Evolutionary conservation across 1,140 invertebrate genomes (phyloP), one percentile per base, ranked within the genome.

Genomic region (Drosophila erecta): DNA sequence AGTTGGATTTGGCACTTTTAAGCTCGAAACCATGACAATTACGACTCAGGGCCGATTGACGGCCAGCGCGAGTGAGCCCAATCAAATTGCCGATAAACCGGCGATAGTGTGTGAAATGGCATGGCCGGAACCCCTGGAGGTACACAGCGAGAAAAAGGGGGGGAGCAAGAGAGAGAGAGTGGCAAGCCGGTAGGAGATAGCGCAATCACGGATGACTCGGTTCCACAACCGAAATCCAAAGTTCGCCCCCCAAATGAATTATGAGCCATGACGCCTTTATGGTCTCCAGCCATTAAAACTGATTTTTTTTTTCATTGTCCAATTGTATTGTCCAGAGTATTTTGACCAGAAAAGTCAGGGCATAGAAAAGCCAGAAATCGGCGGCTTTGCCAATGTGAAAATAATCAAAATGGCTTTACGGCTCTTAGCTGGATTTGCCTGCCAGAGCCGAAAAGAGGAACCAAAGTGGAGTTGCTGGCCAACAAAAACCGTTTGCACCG

Each of bases 261-360:
- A 86, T 86, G 84, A 76, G 58, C 84, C 83, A 83, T 89, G 79
- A 79, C 76, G 83, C 79, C 66, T 86, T 86, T 81, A 86, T 87
- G 76, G 79, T 78, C 60, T 71, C 43, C 24, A 73, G 75, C 70
- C 71, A 86, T 87, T 87, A 86, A 79, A 83, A 83, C 83, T 55
- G 70, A 86, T 30, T 30, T 87, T 87, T 87, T 87, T 86, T 69
- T 86, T 59, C 67, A 86, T 86, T 85, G 79, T 86, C 56, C 69
- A 62, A 56, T 70, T 70, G 65, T 46, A 43, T 44, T 43, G 57
- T 37, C 37, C 50, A 37, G 4, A 49, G 61, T 54, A 40, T 73
- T 75, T 67, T 79, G 65, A 55, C 47, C 66, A 53, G 56, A 37
- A 67, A 72, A 49, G 46, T 22, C 46, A 30, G 55, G 33, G 17